Evolutionary conservation across 2,888 invertebrate genomes (phyloP).

Genomic region (Xanthorhoe spadicearia): DNA sequence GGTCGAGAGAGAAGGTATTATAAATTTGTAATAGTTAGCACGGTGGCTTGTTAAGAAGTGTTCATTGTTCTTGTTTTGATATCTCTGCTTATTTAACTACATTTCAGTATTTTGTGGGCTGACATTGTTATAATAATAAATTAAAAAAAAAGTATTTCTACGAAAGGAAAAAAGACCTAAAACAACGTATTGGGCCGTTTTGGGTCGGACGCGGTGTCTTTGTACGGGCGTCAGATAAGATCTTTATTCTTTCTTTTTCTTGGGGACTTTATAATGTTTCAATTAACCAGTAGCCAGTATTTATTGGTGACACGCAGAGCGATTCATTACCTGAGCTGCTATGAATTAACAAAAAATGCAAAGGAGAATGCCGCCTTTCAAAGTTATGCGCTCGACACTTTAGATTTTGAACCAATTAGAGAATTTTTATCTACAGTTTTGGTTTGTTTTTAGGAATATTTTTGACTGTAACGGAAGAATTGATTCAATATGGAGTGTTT

Average conservation of each 20-base stretch:
- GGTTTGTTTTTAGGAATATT: slow-evolving; percentile 9
- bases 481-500: background rate
- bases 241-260: slow-evolving; percentile 52
- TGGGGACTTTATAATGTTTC: slow-evolving; percentile 75
- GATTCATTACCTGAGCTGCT: slow-evolving; percentile 73
- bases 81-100: slow-evolving; percentile 54
- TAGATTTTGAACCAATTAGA: slow-evolving; percentile 38
- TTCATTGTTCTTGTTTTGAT: slow-evolving; percentile 68
- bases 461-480: background rate
- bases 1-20: background rate
- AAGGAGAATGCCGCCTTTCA: slow-evolving; percentile 57
- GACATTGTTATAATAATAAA: slow-evolving; percentile 37
- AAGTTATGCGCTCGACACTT: slow-evolving; percentile 50
- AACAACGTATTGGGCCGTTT: slow-evolving; percentile 53
- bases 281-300: slow-evolving; percentile 84
- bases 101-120: slow-evolving; percentile 61
- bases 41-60: slow-evolving; percentile 72
- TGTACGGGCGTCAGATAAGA: slow-evolving; percentile 68
- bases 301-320: slow-evolving; percentile 73
- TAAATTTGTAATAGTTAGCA: slow-evolving; percentile 52
- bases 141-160: slow-evolving; percentile 26
- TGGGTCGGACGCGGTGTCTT: slow-evolving; percentile 68
- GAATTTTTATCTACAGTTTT: slow-evolving; percentile 19
- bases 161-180: slow-evolving; percentile 58
- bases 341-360: slow-evolving; percentile 61